phyloP scores from a whole-genome alignment of 2,888 invertebrate genomes.

The Rhingia rostrata region DNA sequence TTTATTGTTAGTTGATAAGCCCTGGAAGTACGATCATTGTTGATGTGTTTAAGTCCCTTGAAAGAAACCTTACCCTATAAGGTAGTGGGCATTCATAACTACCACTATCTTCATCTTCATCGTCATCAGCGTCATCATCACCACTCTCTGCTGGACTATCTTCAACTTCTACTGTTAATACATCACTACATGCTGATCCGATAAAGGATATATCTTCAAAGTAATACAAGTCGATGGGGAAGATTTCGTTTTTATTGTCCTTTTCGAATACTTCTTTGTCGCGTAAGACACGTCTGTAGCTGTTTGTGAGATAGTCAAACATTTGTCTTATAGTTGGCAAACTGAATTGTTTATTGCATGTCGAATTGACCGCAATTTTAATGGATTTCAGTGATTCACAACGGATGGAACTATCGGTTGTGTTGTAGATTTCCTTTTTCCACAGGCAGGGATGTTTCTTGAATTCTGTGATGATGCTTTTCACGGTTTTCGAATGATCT shows the following conservation, averaged over 20 bases:
- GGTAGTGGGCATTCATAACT: neutral
- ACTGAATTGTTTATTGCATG: neutral
- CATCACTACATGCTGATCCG: neutral
- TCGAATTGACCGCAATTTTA: neutral
- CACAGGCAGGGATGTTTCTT: constrained; percentile 16
- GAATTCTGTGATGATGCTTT: constrained; percentile 13
- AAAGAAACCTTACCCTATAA: neutral
- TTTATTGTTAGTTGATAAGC: neutral
- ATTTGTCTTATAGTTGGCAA: neutral
- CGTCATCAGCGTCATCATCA: neutral
- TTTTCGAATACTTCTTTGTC: constrained; percentile 22
- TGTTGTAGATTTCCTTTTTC: neutral
- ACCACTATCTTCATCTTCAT: neutral
- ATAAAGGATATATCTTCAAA: constrained; percentile 44
- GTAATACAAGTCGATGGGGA: constrained; percentile 17
- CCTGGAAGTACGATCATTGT: neutral
- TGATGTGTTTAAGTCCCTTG: neutral
- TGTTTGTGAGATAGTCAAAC: neutral
- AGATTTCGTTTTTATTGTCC: neutral
- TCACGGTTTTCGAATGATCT: neutral
- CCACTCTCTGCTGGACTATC: neutral
- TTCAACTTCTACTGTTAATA: neutral
- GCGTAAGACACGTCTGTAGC: constrained; percentile 3
- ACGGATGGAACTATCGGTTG: neutral
- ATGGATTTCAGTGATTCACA: neutral